phyloP scores from a whole-genome alignment of 1,140 invertebrate species.

The Centruroides vittatus region DNA sequence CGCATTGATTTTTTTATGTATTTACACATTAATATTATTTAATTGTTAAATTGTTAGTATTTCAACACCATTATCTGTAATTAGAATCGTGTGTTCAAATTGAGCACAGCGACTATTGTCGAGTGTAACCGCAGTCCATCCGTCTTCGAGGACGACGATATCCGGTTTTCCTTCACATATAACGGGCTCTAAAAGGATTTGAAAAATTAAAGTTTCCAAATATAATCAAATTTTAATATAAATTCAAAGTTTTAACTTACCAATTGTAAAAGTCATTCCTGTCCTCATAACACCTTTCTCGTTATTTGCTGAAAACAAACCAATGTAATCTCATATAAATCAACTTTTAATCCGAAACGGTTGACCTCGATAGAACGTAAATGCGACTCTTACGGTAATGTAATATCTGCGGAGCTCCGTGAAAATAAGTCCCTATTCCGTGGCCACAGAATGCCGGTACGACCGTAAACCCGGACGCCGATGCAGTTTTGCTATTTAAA shows the following conservation, averaged over 20 bases:
- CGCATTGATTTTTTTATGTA: no score
- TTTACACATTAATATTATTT: no score
- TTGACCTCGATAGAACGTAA: no score
- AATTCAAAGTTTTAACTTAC: conserved; percentile 18
- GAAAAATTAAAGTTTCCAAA: not conserved
- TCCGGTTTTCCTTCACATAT: conserved; percentile 52
- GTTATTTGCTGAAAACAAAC: conserved; percentile 42
- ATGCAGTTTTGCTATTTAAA: no score
- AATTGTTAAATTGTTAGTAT: conserved; percentile 2
- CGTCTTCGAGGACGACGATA: conserved; percentile 59
- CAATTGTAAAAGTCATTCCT: conserved; percentile 86
- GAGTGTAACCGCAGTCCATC: conserved; percentile 68
- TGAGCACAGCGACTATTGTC: conserved; percentile 72
- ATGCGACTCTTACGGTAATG: conserved; percentile 35
- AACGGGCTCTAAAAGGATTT: conserved; percentile 51
- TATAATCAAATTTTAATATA: not conserved
- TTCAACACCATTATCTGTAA: conserved; percentile 34
- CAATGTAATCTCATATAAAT: no score
- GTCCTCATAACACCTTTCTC: conserved; percentile 56
- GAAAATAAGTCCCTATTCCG: conserved; percentile 84
- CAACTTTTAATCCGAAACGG: no score
- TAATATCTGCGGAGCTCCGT: conserved; percentile 76
- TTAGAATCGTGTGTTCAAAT: conserved; percentile 78
- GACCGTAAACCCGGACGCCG: conserved; percentile 41
- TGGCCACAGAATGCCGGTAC: conserved; percentile 74